These are phyloP conservation scores for Prionace glauca DNA, from an alignment of 2,797 vertebrate species.

Conservation along the genomic window DNA sequence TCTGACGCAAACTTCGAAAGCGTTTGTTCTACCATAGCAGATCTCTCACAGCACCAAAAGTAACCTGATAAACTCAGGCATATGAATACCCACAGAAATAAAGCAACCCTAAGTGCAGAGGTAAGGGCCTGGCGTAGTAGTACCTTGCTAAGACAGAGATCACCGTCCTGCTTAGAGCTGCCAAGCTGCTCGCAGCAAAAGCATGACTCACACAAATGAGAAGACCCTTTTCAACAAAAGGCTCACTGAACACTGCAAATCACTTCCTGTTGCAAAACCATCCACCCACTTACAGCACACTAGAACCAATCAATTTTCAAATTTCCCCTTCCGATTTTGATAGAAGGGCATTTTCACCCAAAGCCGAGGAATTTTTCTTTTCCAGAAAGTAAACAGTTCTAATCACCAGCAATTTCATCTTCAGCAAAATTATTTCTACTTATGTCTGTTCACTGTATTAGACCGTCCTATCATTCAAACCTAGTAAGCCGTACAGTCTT, in stretches of 20 bases:
- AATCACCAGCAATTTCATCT: constrained; percentile 41
- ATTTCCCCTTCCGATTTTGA: constrained; percentile 65
- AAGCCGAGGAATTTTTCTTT: constrained; percentile 51
- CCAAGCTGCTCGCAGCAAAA: constrained; percentile 87
- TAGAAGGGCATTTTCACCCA: constrained; percentile 65
- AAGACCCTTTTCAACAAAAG: constrained; percentile 99
- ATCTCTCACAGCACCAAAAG: constrained; percentile 61
- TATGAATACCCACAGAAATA: constrained; percentile 49
- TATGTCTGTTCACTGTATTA: constrained; percentile 36
- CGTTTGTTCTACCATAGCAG: constrained; percentile 81
- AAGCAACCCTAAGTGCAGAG: constrained; percentile 42
- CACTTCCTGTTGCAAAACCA: constrained; percentile 90
- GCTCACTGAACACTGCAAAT: constrained; percentile 97
- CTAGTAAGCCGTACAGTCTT: constrained; percentile 20
- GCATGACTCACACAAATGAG: constrained; percentile 98
- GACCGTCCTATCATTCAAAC: constrained; percentile 13
- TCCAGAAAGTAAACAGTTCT: constrained; percentile 44
- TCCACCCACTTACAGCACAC: constrained; percentile 90
- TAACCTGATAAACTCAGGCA: constrained; percentile 43
- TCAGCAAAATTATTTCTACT: constrained; percentile 42
- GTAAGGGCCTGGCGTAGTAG: constrained; percentile 59
- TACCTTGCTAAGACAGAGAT: constrained; percentile 63
- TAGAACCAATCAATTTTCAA: constrained; percentile 90
- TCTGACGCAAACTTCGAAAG: constrained; percentile 70
- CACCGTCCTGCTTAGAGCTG: constrained; percentile 71